Base-by-base conservation (phyloP, 2,888 invertebrate genomes). In the Caenorhabditis afra region DNA sequence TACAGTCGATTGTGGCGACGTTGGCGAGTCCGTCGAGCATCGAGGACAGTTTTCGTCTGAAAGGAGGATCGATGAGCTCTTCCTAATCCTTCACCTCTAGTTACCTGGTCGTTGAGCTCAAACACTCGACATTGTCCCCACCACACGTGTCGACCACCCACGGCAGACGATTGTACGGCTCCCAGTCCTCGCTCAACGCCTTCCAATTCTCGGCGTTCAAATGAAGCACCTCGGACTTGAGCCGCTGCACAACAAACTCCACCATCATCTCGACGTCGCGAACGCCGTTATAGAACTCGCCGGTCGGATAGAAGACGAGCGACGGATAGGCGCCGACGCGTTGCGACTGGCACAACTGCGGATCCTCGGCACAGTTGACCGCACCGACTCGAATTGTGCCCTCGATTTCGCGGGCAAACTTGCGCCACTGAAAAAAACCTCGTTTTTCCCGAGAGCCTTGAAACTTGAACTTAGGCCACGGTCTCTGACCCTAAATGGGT, bases 291-390 rank as follows among this genome's bases (percentile, higher is more conserved):
- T 93, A 94, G 85, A 92, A 92, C 77, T 92, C 92, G 23, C 93
- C 92, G 88, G 91, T 90, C 35, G 93, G 93, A 88, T 93, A 95
- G 87, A 94, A 93, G 12, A 95, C 91, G 18, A 95, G 91, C 0
- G 94, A 93, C 0, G 95, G 95, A 91, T 95, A 95, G 86, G 93
- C 93, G 87, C 92, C 91, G 81, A 95, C 94, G 80, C 93, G 93
- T 91, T 95, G 93, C 87, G 94, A 93, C 86, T 93, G 93, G 91
- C 96, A 96, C 79, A 95, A 92, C 50, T 93, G 92, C 92, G 94
- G 94, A 89, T 95, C 94, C 90, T 95, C 95, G 91, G 94, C 94
- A 91, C 95, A 96, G 90, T 96, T 95, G 0, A 96, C 94, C 39
- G 95, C 95, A 41, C 94, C 95, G 65, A 96, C 92, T 90, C 94